A percentile compares a stretch with the other conserved stretches of the same genome.
Conservation (phyloP, 2,888 invertebrate genomes). For the Pyrochroa serraticornis region DNA sequence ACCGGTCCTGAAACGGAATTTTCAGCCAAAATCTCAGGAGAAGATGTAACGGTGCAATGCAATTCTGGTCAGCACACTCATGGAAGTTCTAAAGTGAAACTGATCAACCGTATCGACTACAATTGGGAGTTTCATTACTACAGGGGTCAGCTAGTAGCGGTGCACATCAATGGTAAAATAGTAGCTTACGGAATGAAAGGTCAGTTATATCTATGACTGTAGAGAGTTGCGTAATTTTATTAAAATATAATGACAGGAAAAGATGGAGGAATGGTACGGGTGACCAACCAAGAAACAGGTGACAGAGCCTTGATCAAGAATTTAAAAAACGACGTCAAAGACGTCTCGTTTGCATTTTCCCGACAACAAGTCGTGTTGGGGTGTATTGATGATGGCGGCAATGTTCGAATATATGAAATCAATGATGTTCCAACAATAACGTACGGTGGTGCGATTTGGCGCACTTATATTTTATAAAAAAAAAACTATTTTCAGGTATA, state of each 20-base stretch:
- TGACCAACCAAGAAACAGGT: slow-evolving; percentile 78
- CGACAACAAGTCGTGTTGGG: slow-evolving; percentile 79
- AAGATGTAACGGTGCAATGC: slow-evolving; percentile 73
- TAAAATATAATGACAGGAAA: slow-evolving; percentile 44
- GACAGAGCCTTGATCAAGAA: slow-evolving; percentile 84
- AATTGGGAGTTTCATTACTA: slow-evolving; percentile 92
- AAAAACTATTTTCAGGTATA: slow-evolving; percentile 57
- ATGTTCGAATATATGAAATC: slow-evolving; percentile 81
- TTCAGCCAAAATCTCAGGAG: slow-evolving; percentile 49
- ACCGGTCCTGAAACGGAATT: slow-evolving; percentile 52
- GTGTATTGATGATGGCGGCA: slow-evolving; percentile 85
- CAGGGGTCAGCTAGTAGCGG: slow-evolving; percentile 84
- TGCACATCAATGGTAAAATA: slow-evolving; percentile 84
- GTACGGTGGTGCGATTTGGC: slow-evolving; percentile 52
- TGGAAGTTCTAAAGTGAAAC: slow-evolving; percentile 88
- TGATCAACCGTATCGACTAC: slow-evolving; percentile 84
- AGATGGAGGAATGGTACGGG: slow-evolving; percentile 77
- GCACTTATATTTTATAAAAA: slow-evolving; percentile 42
- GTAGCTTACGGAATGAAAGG: slow-evolving; percentile 92
- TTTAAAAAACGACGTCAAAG: slow-evolving; percentile 86
- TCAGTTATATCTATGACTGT: slow-evolving; percentile 47
- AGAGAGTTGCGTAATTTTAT: slow-evolving; percentile 7
- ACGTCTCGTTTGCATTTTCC: slow-evolving; percentile 88
- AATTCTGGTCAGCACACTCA: slow-evolving; percentile 76
- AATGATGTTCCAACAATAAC: slow-evolving; percentile 66